Evolutionary conservation across 1,140 invertebrate genomes (phyloP).

Genomic region (Phocides pigmalion): DNA sequence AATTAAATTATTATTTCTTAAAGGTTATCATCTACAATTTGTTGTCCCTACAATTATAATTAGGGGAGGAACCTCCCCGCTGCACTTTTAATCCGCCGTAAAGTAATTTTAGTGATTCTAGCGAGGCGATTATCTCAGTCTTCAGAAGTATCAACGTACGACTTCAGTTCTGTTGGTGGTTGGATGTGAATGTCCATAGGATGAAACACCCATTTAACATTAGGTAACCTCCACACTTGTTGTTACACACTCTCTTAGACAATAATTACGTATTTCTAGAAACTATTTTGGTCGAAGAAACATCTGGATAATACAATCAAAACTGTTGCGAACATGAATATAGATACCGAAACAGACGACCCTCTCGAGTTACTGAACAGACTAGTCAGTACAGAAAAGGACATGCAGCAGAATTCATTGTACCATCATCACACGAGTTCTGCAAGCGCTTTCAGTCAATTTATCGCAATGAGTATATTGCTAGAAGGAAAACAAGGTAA

Average conservation of each 20-base stretch:
- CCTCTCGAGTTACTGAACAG: slow-evolving; percentile 60
- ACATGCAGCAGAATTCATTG: slow-evolving; percentile 42
- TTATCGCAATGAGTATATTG: slow-evolving; percentile 83
- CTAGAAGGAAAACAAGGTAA: slow-evolving; percentile 79
- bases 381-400: slow-evolving; percentile 47
- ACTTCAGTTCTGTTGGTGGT: no score
- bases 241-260: no score
- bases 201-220: no score
- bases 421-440: slow-evolving; percentile 73
- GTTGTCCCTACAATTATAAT: no score
- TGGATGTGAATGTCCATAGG: no score
- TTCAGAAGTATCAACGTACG: no score
- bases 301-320: slow-evolving; percentile 52
- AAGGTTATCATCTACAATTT: no score
- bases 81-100: no score
- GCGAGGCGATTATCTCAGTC: no score
- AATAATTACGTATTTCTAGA: slow-evolving; percentile 25
- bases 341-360: slow-evolving; percentile 52
- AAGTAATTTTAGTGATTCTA: no score
- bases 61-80: no score
- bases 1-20: neutral
- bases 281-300: slow-evolving; percentile 37
- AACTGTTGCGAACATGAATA: slow-evolving; percentile 49
- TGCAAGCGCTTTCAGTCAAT: slow-evolving; percentile 82
- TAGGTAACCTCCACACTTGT: no score